Evolutionary conservation across 2,113 vertebrate genomes (phyloP).

Genomic region (Dendrocopos noguchii): DNA sequence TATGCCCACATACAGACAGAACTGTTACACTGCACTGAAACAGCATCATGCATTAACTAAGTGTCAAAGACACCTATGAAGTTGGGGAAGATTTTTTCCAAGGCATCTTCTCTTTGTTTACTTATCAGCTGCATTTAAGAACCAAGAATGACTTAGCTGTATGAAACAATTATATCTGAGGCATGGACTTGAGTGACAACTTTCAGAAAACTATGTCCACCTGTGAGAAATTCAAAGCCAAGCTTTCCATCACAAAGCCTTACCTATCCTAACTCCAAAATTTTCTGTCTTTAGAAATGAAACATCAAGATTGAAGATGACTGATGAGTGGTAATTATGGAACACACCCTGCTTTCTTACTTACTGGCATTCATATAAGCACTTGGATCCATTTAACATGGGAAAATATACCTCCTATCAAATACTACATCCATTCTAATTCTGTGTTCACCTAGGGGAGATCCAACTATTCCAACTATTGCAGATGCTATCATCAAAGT

Average conservation of each 20-base stretch:
- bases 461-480: background rate
- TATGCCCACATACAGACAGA: background rate
- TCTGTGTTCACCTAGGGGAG: accelerated
- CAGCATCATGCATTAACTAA: background rate
- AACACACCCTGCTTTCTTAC: background rate
- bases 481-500: background rate
- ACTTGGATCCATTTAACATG: background rate
- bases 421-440: background rate
- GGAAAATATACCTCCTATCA: background rate
- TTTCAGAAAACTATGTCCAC: background rate
- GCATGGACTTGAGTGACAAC: background rate
- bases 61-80: background rate
- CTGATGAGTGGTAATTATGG: background rate
- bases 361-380: background rate
- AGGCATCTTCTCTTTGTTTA: background rate
- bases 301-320: background rate
- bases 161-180: background rate
- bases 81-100: background rate
- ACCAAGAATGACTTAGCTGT: background rate
- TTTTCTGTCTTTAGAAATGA: background rate
- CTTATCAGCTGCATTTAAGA: background rate
- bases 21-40: background rate
- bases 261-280: background rate
- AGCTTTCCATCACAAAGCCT: background rate
- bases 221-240: background rate